Percentiles rank a stretch among this genome's conserved stretches.
These are phyloP conservation scores for Nothoprocta perdicaria DNA, from an alignment of 2,113 vertebrate genomes.

Conservation along the genomic window DNA sequence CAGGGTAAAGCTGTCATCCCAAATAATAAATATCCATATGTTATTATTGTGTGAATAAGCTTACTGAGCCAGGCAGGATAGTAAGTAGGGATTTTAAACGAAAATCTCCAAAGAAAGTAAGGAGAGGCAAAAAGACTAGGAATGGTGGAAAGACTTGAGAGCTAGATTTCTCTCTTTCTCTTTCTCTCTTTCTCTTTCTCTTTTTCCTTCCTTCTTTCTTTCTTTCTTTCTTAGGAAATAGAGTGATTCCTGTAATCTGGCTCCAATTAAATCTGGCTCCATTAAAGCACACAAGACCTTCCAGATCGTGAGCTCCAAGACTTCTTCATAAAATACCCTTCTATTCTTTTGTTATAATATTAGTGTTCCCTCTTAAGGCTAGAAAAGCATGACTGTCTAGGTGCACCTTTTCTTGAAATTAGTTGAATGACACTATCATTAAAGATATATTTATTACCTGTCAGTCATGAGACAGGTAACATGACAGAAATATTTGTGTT, in stretches of 20 bases:
- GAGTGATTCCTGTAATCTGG: fast-evolving
- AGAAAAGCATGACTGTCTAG: background rate
- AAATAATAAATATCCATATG: background rate
- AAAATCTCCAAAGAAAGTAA: background rate
- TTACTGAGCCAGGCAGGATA: background rate
- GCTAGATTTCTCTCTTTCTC: background rate
- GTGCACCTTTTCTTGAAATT: background rate
- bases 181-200: too few relatives aligned
- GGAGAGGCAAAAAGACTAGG: background rate
- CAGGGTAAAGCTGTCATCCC: background rate
- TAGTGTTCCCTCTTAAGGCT: background rate
- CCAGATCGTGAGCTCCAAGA: background rate
- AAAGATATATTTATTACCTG: too few relatives aligned
- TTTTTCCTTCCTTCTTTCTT: too few relatives aligned
- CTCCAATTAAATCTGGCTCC: background rate
- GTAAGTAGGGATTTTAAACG: background rate
- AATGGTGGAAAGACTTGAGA: background rate
- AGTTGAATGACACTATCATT: background rate
- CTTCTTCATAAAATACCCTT: background rate
- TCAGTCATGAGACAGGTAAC: background rate
- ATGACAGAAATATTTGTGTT: background rate
- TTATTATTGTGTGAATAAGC: background rate
- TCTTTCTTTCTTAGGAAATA: background rate
- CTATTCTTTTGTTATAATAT: fast-evolving
- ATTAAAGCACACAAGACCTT: fast-evolving